A percentile compares a stretch with the other conserved stretches of the same genome.
Evolutionary conservation across 2,888 invertebrate genomes (phyloP).

Genomic region (Agelastica alni): DNA sequence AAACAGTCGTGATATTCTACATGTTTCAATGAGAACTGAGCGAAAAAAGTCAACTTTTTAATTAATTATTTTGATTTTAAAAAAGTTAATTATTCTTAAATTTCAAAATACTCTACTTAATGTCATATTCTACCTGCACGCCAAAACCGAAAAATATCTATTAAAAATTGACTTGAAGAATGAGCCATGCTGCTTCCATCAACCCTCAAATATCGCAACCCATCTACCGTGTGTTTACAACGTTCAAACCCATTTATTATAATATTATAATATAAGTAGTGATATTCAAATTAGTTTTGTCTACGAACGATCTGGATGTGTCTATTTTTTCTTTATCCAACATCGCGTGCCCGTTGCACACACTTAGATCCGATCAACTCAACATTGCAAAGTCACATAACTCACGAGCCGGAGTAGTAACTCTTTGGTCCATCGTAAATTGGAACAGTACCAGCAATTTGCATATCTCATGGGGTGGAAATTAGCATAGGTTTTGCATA

Average conservation of each 20-base stretch:
- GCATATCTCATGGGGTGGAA: conserved; percentile 34
- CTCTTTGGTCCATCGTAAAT: conserved; percentile 24
- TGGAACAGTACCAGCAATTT: conserved; percentile 18
- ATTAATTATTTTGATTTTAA: too few species aligned
- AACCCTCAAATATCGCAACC: conserved; percentile 11
- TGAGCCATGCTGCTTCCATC: too few species aligned
- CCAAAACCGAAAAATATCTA: too few species aligned
- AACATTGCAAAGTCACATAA: neutral
- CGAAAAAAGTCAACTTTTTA: too few species aligned
- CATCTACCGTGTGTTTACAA: neutral
- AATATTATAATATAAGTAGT: conserved; percentile 19
- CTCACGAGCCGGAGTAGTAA: neutral
- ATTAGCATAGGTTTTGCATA: conserved; percentile 41
- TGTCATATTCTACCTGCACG: too few species aligned
- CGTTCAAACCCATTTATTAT: conserved; percentile 20
- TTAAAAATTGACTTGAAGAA: too few species aligned
- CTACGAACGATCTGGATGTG: conserved; percentile 25
- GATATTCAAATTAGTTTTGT: conserved; percentile 26
- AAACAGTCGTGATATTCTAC: too few species aligned
- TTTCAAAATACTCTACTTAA: too few species aligned
- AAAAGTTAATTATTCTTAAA: too few species aligned
- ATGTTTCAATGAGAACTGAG: too few species aligned
- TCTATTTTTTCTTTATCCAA: conserved; percentile 20
- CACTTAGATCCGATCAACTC: conserved; percentile 20
- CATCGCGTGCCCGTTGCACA: conserved; percentile 26